These are phyloP conservation scores for Chascanopsetta lugubris DNA, from an alignment of 2,113 vertebrate genomes.

Conservation along the genomic window DNA sequence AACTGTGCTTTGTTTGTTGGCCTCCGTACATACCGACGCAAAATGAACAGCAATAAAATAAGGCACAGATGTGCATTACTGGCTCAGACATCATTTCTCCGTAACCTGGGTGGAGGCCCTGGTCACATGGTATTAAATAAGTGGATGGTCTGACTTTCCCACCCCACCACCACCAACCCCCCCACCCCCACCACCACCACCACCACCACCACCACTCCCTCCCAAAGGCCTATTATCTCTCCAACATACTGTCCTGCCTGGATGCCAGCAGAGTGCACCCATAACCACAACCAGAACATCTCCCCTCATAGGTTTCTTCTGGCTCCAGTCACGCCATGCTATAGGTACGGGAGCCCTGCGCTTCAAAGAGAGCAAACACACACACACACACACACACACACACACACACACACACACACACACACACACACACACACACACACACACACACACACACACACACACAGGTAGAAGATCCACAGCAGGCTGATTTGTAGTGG, in stretches of 20 bases:
- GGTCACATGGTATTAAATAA: constrained; percentile 65
- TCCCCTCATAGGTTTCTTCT: constrained; percentile 47
- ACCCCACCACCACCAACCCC: background rate
- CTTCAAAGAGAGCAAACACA: constrained; percentile 54
- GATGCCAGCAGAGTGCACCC: constrained; percentile 63
- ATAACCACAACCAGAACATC: constrained; percentile 79
- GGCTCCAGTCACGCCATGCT: constrained; percentile 60
- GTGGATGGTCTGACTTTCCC: constrained; percentile 60
- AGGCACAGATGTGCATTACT: constrained; percentile 82
- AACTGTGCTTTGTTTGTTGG: constrained; percentile 80
- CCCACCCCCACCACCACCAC: too few species aligned
- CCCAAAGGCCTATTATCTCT: constrained; percentile 70
- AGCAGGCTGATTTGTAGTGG: constrained; percentile 56
- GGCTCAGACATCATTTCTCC: constrained; percentile 75
- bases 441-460: constrained; percentile 12
- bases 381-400: constrained; percentile 16
- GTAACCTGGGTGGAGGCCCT: constrained; percentile 58
- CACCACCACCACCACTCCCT: constrained; percentile 1
- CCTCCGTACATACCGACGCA: constrained; percentile 74
- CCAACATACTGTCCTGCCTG: constrained; percentile 57
- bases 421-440: constrained; percentile 16
- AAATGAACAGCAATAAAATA: constrained; percentile 82
- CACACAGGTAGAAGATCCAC: constrained; percentile 26
- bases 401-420: constrained; percentile 11
- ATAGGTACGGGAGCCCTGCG: constrained; percentile 48